A percentile compares a stretch with the other conserved stretches of the same genome.
These are phyloP conservation scores for Girardia tigrina DNA, from an alignment of 2,888 invertebrate genomes.

Conservation along the genomic window DNA sequence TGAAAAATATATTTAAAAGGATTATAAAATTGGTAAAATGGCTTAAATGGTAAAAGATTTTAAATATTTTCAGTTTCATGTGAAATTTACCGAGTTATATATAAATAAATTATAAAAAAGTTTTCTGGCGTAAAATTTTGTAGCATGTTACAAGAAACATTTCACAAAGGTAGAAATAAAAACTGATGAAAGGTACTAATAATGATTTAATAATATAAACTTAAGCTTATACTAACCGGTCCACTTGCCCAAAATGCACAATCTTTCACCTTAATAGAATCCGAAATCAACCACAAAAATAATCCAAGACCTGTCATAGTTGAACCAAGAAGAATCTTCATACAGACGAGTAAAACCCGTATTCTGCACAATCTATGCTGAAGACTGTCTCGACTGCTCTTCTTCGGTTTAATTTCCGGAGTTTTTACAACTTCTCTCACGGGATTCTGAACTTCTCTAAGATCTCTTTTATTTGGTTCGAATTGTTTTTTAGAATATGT, in stretches of 20 bases:
- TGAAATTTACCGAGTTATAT: too few relatives aligned
- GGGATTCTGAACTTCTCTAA: neutral
- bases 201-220: too few relatives aligned
- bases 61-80: too few relatives aligned
- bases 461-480: neutral
- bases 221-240: conserved; percentile 20
- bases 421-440: neutral
- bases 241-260: conserved; percentile 24
- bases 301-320: conserved; percentile 24
- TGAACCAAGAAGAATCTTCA: neutral
- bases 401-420: neutral
- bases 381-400: neutral
- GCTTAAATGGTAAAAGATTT: too few relatives aligned
- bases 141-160: too few relatives aligned
- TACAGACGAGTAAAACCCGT: neutral
- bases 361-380: conserved; percentile 2
- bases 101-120: too few relatives aligned
- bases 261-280: neutral
- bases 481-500: neutral
- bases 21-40: too few relatives aligned
- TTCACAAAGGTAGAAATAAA: too few relatives aligned
- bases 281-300: neutral
- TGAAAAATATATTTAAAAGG: too few relatives aligned
- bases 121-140: too few relatives aligned
- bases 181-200: too few relatives aligned